Base-by-base conservation (phyloP, 92 coral and sea anemone species). In the Palythoa caribaeorum region DNA sequence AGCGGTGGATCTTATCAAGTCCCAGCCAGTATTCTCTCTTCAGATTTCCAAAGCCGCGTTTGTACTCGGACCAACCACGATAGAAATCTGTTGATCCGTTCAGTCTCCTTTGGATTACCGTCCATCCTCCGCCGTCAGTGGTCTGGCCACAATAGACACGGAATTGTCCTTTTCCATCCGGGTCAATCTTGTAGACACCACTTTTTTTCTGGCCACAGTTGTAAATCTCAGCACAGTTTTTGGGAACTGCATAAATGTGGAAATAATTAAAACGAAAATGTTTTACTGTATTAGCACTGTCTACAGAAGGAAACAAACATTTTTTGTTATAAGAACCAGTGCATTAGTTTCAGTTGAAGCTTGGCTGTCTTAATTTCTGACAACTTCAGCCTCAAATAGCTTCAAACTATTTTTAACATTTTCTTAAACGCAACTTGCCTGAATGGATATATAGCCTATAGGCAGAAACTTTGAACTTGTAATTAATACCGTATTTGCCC, bases 41-140 rank as follows among this genome's bases (percentile, higher is more conserved):
- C 38, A 65, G 59, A 40, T 83, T 50, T 0, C 87, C 87, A 38
- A 83, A 83, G 15, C 87, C 87, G 35, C 65, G 54, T 65, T 83
- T 83, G 87, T 83, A 83, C 38, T 83, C 87, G 40, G 72, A 54
- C 87, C 87, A 83, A 9, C 66, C 57, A 40, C 88, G 73, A 40
- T 39, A 84, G 62, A 84, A 84, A 52, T 71, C 79, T 6, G 44
- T 60, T 10, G 69, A 68, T 11, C 87, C 87, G 54, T 84, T 65
- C 54, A 83, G 28, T 63, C 87, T 71, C 59, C 57, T 84, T 38
- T 84, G 79, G 63, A 69, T 48, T 37, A 84, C 74, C 12, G 87
- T 84, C 87, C 87, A 84, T 36, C 73, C 73, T 21, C 73, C 73
- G 73, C 73, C 73, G 73, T 69, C 73, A 21, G 73, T 69, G 73